Evolutionary conservation across 2,797 vertebrate species (phyloP).

Genomic region (Otolemur crassicaudatus): DNA sequence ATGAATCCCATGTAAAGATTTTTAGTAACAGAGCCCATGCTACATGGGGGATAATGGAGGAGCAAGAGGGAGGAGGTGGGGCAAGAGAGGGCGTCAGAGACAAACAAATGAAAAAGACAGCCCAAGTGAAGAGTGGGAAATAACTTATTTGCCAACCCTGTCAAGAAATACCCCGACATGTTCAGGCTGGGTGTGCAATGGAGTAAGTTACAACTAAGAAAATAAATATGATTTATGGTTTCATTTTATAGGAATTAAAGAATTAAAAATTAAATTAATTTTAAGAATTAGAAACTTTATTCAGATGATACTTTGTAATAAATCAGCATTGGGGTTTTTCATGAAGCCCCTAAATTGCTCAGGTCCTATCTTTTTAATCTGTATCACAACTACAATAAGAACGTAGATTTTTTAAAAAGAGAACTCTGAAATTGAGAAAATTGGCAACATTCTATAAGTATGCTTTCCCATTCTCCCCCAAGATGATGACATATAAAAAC

Average conservation of each 20-base stretch:
- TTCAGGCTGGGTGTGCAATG: neutral
- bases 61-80: neutral
- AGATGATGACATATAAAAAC: neutral
- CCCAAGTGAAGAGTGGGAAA: neutral
- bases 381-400: neutral
- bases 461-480: neutral
- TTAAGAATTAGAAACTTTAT: constrained; percentile 13
- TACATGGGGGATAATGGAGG: neutral
- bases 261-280: neutral
- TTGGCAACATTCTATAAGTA: accelerated
- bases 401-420: neutral
- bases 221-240: neutral
- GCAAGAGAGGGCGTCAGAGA: neutral
- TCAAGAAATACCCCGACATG: neutral
- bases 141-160: neutral
- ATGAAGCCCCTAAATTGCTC: neutral
- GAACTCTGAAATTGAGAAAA: neutral
- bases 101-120: neutral
- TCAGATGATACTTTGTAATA: neutral
- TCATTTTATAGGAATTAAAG: neutral
- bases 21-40: neutral
- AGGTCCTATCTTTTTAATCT: constrained; percentile 25
- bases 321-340: neutral
- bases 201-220: neutral
- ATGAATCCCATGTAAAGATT: neutral